Evolutionary conservation across 1,140 invertebrate genomes (phyloP).

Genomic region (Diorhabda sublineata): DNA sequence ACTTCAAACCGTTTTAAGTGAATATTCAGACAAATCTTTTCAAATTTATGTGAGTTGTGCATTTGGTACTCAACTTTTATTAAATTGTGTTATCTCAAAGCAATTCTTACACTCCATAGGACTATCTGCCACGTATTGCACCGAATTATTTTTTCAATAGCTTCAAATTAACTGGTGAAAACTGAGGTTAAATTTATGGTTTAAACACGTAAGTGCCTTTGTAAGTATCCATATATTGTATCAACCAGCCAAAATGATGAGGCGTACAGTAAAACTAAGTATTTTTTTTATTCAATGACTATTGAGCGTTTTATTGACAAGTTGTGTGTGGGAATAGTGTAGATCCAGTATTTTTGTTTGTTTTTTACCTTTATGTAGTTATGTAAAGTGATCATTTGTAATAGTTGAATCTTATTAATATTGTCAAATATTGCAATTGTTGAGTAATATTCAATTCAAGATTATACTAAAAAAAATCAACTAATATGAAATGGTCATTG

Average conservation of each 20-base stretch:
- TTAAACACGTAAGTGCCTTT: not conserved
- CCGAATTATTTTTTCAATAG: no score
- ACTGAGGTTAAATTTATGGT: not conserved
- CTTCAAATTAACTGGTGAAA: not conserved
- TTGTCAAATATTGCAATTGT: slow-evolving; percentile 4
- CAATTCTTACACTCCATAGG: no score
- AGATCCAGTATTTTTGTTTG: slow-evolving; percentile 11
- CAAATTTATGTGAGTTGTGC: no score
- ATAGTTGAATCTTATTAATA: not conserved
- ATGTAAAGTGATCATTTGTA: not conserved
- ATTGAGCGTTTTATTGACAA: slow-evolving; percentile 21
- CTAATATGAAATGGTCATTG: not conserved
- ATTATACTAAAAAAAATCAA: not conserved
- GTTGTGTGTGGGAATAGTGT: slow-evolving; percentile 10
- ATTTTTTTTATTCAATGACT: slow-evolving; percentile 22
- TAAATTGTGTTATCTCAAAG: no score
- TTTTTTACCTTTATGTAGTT: not conserved
- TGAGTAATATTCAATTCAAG: not conserved
- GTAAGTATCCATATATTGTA: not conserved
- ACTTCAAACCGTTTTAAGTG: no score
- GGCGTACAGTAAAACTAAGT: slow-evolving; percentile 15
- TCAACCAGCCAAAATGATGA: not conserved
- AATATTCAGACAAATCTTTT: no score
- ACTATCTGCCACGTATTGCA: no score
- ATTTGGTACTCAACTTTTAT: no score